Percentiles rank a stretch among this genome's conserved stretches.
Evolutionary conservation across 1,140 invertebrate genomes (phyloP).

Genomic region (Samia ricini): DNA sequence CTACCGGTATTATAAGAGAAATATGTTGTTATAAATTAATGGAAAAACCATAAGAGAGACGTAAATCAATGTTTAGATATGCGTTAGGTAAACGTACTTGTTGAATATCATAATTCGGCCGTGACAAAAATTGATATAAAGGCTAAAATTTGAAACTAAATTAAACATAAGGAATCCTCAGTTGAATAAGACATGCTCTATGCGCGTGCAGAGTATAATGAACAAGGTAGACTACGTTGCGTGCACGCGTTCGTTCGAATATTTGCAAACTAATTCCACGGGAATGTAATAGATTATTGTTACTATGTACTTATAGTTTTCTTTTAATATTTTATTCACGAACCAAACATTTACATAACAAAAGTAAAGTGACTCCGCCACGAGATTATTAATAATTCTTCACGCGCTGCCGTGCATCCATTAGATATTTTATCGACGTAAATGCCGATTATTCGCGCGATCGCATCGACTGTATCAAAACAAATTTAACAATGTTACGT

Average conservation of each 20-base stretch:
- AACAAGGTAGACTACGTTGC: too few species aligned
- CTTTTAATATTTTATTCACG: not conserved
- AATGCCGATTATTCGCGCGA: not conserved
- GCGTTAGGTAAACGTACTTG: not conserved
- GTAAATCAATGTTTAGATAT: not conserved
- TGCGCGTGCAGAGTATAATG: not conserved
- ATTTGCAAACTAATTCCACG: too few species aligned
- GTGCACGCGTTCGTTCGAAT: not conserved
- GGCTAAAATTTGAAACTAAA: slow-evolving; percentile 20
- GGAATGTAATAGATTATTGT: too few species aligned
- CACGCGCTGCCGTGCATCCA: not conserved
- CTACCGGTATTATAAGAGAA: not conserved
- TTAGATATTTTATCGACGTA: not conserved
- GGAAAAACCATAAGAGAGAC: too few species aligned
- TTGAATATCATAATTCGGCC: not conserved
- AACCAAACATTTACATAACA: not conserved
- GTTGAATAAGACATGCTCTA: slow-evolving; percentile 4
- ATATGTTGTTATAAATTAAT: too few species aligned
- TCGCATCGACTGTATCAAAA: slow-evolving; percentile 8
- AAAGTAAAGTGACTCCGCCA: not conserved
- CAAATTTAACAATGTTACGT: slow-evolving; percentile 27
- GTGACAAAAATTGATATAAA: slow-evolving; percentile 2
- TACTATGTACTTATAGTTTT: not conserved
- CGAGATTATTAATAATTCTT: not conserved
- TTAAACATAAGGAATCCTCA: slow-evolving; percentile 13